Evolutionary conservation across 2,888 invertebrate genomes (phyloP).

Genomic region (Metellina segmentata): DNA sequence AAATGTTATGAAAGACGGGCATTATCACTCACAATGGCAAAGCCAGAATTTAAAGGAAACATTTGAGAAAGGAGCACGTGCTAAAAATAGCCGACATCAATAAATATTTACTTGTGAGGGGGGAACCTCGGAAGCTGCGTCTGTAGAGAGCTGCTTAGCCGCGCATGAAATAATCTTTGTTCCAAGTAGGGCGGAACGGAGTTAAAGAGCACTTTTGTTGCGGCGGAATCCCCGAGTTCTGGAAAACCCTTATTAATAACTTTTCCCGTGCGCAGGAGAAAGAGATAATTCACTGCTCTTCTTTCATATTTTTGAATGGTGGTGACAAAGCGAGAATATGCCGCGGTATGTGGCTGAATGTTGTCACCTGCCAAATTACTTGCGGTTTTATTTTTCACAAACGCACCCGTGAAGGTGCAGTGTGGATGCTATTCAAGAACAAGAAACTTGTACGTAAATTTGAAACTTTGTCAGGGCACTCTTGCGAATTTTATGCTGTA

Average conservation of each 20-base stretch:
- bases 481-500: too few species aligned
- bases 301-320: not conserved
- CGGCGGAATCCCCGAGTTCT: not conserved
- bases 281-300: not conserved
- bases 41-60: not conserved
- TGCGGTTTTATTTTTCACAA: too few species aligned
- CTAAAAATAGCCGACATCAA: constrained; percentile 67
- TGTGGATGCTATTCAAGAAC: too few species aligned
- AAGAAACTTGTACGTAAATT: too few species aligned
- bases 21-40: not conserved
- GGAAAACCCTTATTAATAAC: constrained; percentile 21
- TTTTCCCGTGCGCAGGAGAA: not conserved
- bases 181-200: not conserved
- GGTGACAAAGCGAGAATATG: not conserved
- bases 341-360: too few species aligned
- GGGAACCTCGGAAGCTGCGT: not conserved
- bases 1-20: not conserved
- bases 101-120: constrained; percentile 56
- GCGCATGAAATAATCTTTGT: constrained; percentile 30
- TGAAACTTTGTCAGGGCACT: too few species aligned
- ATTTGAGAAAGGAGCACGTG: constrained; percentile 23
- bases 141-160: constrained; percentile 10
- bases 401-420: too few species aligned
- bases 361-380: not conserved
- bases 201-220: not conserved